Evolutionary conservation across 1,140 invertebrate genomes (phyloP), one percentile per base, ranked within the genome.

Genomic region (Drosophila sp.): DNA sequence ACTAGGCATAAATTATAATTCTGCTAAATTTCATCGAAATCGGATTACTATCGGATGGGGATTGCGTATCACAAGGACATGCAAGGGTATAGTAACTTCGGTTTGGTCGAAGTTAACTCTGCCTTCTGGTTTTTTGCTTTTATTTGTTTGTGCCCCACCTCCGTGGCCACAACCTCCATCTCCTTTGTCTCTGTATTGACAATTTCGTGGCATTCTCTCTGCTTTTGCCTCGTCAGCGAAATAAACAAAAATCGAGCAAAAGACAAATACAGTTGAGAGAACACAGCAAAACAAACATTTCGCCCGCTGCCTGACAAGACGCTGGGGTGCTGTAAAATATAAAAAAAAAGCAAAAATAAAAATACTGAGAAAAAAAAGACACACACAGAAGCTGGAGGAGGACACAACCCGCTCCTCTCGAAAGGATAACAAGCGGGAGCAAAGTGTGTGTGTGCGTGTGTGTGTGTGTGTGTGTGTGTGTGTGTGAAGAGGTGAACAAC

Each of bases 221-320:
- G 68, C 76, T 86, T 87, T 77, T 83, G 83, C 85, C 67, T 82
- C 76, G 87, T 91, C 90, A 91, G 90, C 90, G 85, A 90, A 91
- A 91, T 86, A 90, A 90, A 90, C 86, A 90, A 89, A 85, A 89
- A 81, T 79, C 84, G 74, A 84, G 84, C 80, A 84, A 87, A 87
- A 87, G 74, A 84, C 84, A 90, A 90, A 89, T 84, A 90, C 83
- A 89, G 84, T 77, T 66, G 23, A 50, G 67, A 81, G 76, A 73
- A 85, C 70, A 90, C 69, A 80, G 78, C 77, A 89, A 84, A 87
- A 89, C 74, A 89, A 89, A 89, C 85, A 89, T 87, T 87, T 84
- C 57, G 72, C 29, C 47, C 25, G 6, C 44, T 50, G 25, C 68
- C 66, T 71, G 80, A 87, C 80, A 90, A 87, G 90, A 90, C 90